Percentiles rank a stretch among this genome's conserved stretches.
Evolutionary conservation across 1,140 invertebrate genomes (phyloP).

Genomic region (Armadillidium nasatum): DNA sequence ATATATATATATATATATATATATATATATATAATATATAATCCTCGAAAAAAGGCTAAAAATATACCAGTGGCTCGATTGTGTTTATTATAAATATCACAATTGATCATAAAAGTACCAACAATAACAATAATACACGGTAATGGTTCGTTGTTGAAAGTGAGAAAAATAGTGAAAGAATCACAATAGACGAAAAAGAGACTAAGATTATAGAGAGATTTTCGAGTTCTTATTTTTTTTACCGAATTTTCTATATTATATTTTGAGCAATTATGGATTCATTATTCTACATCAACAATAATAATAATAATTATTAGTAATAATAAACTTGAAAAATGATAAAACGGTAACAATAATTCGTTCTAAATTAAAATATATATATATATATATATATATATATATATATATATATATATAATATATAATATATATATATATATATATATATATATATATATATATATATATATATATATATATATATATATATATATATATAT

Average conservation of each 20-base stretch:
- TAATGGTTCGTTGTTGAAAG: constrained; percentile 10
- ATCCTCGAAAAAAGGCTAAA: not conserved
- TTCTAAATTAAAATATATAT: not conserved
- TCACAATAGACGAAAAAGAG: not conserved
- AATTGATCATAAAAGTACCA: constrained; percentile 13
- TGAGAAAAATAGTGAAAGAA: not conserved
- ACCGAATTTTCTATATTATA: too few species aligned
- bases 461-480: constrained; percentile 6
- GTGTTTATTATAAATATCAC: constrained; percentile 10
- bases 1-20: too few species aligned
- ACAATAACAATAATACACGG: constrained; percentile 2
- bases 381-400: constrained; percentile 6
- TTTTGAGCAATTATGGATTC: too few species aligned
- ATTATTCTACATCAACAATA: too few species aligned
- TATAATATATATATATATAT: constrained; percentile 6
- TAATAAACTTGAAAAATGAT: too few species aligned
- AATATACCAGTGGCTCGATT: not conserved
- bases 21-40: too few species aligned
- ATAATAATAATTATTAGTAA: too few species aligned
- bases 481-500: not conserved
- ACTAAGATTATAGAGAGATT: too few species aligned
- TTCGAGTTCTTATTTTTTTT: too few species aligned
- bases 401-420: not conserved
- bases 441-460: constrained; percentile 1
- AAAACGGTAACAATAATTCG: not conserved